Conservation (phyloP, 2,797 vertebrate genomes). For the Centroberyx gerrardi region DNA sequence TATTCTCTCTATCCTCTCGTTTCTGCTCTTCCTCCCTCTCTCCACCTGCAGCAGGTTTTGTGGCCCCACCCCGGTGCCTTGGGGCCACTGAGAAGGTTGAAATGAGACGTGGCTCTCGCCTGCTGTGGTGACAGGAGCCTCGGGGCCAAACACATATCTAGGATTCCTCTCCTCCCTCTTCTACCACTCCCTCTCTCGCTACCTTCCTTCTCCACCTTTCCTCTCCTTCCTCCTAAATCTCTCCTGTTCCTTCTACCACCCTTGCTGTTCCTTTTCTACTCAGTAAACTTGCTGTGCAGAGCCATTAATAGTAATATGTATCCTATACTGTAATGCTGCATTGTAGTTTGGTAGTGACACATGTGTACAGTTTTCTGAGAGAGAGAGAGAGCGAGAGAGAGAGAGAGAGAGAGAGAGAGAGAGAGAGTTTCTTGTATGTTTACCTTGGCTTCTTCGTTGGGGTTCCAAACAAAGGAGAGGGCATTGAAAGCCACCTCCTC, state of each 20-base stretch:
- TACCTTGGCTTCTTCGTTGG: constrained; percentile 97
- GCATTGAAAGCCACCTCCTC: constrained; percentile 97
- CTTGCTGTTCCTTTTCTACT: constrained; percentile 25
- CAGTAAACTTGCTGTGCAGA: not conserved
- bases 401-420: too few relatives aligned
- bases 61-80: constrained; percentile 69
- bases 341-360: not conserved
- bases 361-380: not conserved
- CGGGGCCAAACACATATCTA: constrained; percentile 85
- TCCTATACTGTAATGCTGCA: not conserved
- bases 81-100: constrained; percentile 55
- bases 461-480: constrained; percentile 95
- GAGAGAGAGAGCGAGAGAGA: too few relatives aligned
- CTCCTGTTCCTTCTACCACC: constrained; percentile 11
- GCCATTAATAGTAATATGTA: not conserved
- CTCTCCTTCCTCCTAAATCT: constrained; percentile 49
- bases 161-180: constrained; percentile 84
- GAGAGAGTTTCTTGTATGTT: constrained; percentile 41
- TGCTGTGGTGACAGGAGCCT: constrained; percentile 83
- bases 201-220: constrained; percentile 42
- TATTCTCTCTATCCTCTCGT: not conserved
- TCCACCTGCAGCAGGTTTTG: constrained; percentile 71
- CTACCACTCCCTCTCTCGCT: constrained; percentile 70
- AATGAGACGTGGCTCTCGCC: constrained; percentile 55
- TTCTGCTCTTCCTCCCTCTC: constrained; percentile 16